Evolutionary conservation across 2,113 vertebrate species (phyloP).

Genomic region (Phalacrocorax aristotelis): DNA sequence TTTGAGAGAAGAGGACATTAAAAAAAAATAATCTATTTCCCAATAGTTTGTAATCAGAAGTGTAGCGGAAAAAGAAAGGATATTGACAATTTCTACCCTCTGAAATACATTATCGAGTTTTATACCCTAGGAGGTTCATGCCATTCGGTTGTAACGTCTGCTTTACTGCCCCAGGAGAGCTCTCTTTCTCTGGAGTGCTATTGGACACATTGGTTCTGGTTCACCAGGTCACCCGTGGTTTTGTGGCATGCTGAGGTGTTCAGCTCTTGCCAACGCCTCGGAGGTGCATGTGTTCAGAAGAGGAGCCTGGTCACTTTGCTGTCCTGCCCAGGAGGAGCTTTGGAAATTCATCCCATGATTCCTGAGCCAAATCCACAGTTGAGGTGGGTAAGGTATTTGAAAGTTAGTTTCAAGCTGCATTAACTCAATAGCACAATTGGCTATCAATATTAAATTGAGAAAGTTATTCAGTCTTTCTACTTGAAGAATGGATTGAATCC

Average conservation of each 20-base stretch:
- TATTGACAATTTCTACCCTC: neutral
- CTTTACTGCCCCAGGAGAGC: neutral
- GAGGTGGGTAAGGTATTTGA: neutral
- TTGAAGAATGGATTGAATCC: neutral
- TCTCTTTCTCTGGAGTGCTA: neutral
- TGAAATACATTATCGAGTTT: neutral
- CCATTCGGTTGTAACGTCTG: fast-evolving
- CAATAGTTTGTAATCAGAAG: neutral
- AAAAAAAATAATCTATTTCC: neutral
- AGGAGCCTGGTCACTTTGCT: neutral
- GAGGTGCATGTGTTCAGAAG: fast-evolving
- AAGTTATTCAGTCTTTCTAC: neutral
- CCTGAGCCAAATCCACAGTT: neutral
- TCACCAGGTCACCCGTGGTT: neutral
- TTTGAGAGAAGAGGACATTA: neutral
- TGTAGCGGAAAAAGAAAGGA: neutral
- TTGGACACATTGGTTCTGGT: neutral
- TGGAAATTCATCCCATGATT: neutral
- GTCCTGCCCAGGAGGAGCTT: neutral
- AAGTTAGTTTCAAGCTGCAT: neutral
- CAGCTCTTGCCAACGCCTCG: fast-evolving
- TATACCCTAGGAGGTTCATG: neutral
- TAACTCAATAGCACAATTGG: neutral
- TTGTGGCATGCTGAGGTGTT: neutral
- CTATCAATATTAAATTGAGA: neutral